Conservation (phyloP, 1,140 invertebrate genomes). For the Thalassaphorura encarpata region DNA sequence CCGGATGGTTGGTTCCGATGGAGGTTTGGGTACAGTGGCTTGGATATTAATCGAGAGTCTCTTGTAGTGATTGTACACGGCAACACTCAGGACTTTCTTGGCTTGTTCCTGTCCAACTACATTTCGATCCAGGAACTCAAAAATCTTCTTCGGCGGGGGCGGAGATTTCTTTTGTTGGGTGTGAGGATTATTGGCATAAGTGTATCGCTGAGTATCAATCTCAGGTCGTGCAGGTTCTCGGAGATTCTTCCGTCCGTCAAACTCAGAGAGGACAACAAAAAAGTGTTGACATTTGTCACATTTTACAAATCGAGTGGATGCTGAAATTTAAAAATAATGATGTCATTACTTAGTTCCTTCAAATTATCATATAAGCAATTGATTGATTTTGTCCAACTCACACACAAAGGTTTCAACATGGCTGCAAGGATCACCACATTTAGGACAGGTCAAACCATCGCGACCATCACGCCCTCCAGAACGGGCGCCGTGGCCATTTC, state of each 20-base stretch:
- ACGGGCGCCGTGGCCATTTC: slow-evolving; percentile 12
- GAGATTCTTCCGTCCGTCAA: slow-evolving; percentile 48
- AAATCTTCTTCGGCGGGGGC: slow-evolving; percentile 75
- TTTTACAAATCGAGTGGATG: slow-evolving; percentile 87
- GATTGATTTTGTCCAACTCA: slow-evolving; percentile 41
- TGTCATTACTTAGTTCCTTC: not conserved
- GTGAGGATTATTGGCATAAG: slow-evolving; percentile 38
- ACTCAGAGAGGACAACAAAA: slow-evolving; percentile 90
- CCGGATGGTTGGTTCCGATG: slow-evolving; percentile 20
- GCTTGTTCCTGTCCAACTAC: slow-evolving; percentile 96
- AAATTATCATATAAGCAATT: not conserved
- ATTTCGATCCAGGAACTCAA: slow-evolving; percentile 27
- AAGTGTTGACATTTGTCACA: slow-evolving; percentile 97
- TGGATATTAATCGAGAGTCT: slow-evolving; percentile 90
- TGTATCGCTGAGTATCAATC: slow-evolving; percentile 13
- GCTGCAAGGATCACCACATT: slow-evolving; percentile 90
- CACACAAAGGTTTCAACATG: slow-evolving; percentile 95
- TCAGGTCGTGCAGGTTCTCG: slow-evolving; percentile 14
- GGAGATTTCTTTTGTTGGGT: slow-evolving; percentile 67
- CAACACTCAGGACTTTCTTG: slow-evolving; percentile 96
- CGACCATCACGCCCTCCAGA: slow-evolving; percentile 38
- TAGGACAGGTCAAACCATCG: slow-evolving; percentile 70
- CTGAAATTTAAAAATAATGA: slow-evolving; percentile 38
- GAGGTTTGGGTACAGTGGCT: slow-evolving; percentile 34
- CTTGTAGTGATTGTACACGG: slow-evolving; percentile 99